Conservation (phyloP, 2,888 invertebrate species). For the Antheraea assamensis region DNA sequence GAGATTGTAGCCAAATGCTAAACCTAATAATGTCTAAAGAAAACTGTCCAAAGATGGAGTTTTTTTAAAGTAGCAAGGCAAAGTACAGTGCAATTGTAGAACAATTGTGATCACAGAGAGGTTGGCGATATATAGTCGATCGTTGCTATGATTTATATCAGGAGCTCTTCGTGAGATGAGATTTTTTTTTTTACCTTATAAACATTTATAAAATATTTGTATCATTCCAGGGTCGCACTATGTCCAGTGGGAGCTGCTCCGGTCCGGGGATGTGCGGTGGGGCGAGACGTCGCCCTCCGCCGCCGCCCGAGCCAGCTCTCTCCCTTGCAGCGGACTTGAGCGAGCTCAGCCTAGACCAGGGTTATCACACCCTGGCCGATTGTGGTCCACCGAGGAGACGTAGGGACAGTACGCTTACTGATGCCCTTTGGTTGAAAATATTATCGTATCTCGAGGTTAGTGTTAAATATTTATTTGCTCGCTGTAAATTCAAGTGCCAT, state of each 20-base stretch:
- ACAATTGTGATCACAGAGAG: no score
- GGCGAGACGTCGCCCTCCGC: slow-evolving; percentile 70
- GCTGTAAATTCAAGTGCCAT: no score
- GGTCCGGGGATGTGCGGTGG: slow-evolving; percentile 72
- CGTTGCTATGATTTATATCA: no score
- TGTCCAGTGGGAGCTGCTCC: slow-evolving; percentile 73
- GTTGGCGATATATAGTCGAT: no score
- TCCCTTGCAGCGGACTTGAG: slow-evolving; percentile 75
- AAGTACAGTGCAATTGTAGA: no score
- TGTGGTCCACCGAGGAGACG: slow-evolving; percentile 78
- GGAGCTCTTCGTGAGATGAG: no score
- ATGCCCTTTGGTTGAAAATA: slow-evolving; percentile 71
- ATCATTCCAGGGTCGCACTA: slow-evolving; percentile 56
- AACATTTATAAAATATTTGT: background rate
- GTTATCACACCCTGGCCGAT: slow-evolving; percentile 90
- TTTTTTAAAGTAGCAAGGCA: no score
- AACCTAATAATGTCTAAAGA: no score
- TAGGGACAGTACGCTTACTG: slow-evolving; percentile 66
- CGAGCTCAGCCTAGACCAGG: slow-evolving; percentile 88
- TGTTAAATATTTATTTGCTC: background rate
- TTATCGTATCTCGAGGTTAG: slow-evolving; percentile 70
- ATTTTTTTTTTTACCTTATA: no score
- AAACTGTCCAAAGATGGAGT: no score
- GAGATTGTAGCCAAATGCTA: no score
- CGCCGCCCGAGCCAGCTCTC: slow-evolving; percentile 72